Base-by-base conservation (phyloP, 1,140 invertebrate species). In the Theocolax elegans region DNA sequence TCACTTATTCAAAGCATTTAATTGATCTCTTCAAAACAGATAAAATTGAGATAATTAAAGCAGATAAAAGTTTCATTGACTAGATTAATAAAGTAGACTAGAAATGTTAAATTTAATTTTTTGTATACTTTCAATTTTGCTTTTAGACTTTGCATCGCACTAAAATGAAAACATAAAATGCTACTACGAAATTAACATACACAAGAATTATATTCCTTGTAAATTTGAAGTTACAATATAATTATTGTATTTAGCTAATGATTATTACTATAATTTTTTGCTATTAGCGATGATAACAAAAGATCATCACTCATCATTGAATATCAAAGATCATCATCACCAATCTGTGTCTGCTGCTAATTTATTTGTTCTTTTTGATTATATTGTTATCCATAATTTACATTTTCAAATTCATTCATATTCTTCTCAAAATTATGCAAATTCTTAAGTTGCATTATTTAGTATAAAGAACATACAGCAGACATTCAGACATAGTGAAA, bases 51-150 rank as follows among this genome's bases (percentile, higher is more conserved):
- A 71, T 63, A 48, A 51, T 64, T 63, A 65, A 78, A 75, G 67
- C 72, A 63, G 66, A 76, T 76, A 62, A 77, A 76, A 74, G 75
- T 74, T 71, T 62, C 74, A 65, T 74, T 75, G 82, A 83, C 82
- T 83, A 83, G 82, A 83, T 72, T 73, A 64, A 72, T 76, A 72
- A 51, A 79, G 72, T 73, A 71, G 82, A 83, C 82, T 83, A 83
- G 82, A 83, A 75, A 73, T 73, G 49, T 68, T 73, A 77, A 67
- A 70, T 76, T 68, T 38, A 40, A 67, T 68, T 60, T 42, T 69
- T 3, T 62, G 31, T 62, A 65, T 31, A 49, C 23, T 62, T 71
- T 72, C 17, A 64, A 25, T 21, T 40, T 64, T 73, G 31, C 19
- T 68, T 51, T 68, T 31, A 64, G 40, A 70, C 60, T 70, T 54